Percentiles rank a stretch among this genome's conserved stretches.
phyloP scores from a whole-genome alignment of 2,113 vertebrate genomes.

The Toxotes chatareus region DNA sequence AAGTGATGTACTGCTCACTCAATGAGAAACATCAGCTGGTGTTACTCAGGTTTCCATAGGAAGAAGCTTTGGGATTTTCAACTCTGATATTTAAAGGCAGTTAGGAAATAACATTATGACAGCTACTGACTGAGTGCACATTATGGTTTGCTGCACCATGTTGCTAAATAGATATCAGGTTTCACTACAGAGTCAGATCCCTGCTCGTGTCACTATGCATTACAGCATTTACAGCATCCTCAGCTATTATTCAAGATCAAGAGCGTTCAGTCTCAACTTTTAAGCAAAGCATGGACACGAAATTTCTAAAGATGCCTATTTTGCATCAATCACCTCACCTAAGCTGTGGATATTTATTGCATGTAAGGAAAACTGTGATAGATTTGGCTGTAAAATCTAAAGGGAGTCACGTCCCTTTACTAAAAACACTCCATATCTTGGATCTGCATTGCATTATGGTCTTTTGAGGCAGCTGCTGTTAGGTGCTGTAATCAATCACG shows the following conservation, averaged over 20 bases:
- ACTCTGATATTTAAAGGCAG: neutral
- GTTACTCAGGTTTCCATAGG: neutral
- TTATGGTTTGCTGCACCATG: neutral
- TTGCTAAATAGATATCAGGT: neutral
- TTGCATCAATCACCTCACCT: neutral
- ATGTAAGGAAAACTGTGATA: neutral
- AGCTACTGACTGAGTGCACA: neutral
- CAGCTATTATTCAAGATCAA: neutral
- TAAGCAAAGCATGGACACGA: neutral
- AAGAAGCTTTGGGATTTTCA: neutral
- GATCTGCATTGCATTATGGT: conserved; percentile 14
- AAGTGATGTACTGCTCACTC: neutral
- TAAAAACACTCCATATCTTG: neutral
- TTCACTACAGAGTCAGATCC: neutral
- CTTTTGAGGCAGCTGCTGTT: neutral
- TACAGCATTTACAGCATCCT: neutral
- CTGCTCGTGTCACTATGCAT: neutral
- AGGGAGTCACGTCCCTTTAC: neutral
- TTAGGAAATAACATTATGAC: neutral
- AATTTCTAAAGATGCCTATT: neutral
- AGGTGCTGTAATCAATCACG: neutral
- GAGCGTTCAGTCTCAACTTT: neutral
- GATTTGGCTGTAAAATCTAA: neutral
- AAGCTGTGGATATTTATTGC: neutral
- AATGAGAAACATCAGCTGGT: neutral